Evolutionary conservation across 2,797 vertebrate genomes (phyloP).

Genomic region (Tachyglossus aculeatus): DNA sequence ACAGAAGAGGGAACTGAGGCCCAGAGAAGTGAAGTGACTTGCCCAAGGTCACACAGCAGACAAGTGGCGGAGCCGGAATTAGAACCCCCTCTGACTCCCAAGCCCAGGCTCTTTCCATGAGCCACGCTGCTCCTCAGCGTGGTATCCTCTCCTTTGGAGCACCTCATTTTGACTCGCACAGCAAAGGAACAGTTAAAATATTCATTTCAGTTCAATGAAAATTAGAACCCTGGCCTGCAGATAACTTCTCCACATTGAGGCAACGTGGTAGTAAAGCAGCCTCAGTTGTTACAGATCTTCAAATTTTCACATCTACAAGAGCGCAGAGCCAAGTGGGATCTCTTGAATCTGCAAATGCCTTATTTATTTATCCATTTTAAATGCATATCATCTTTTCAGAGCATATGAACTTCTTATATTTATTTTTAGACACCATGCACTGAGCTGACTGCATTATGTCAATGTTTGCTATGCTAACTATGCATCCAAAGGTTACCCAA

Average conservation of each 20-base stretch:
- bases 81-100: background rate
- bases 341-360: constrained; percentile 38
- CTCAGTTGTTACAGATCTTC: constrained; percentile 1
- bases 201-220: background rate
- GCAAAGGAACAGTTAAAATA: background rate
- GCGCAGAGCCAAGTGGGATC: constrained; percentile 29
- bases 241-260: constrained; percentile 18
- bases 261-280: background rate
- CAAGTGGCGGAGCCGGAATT: background rate
- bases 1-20: background rate
- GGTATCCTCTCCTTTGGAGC: background rate
- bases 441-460: constrained; percentile 61
- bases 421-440: constrained; percentile 69
- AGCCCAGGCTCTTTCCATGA: too few species aligned
- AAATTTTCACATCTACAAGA: background rate
- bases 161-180: too few species aligned
- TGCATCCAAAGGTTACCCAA: constrained; percentile 72
- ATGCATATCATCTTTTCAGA: constrained; percentile 43
- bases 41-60: background rate
- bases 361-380: constrained; percentile 63
- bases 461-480: constrained; percentile 69
- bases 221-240: background rate
- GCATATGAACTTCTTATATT: constrained; percentile 67
- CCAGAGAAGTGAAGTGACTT: background rate
- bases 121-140: too few species aligned